phyloP scores from a whole-genome alignment of 2,888 invertebrate species.

The Chorisops tibialis region DNA sequence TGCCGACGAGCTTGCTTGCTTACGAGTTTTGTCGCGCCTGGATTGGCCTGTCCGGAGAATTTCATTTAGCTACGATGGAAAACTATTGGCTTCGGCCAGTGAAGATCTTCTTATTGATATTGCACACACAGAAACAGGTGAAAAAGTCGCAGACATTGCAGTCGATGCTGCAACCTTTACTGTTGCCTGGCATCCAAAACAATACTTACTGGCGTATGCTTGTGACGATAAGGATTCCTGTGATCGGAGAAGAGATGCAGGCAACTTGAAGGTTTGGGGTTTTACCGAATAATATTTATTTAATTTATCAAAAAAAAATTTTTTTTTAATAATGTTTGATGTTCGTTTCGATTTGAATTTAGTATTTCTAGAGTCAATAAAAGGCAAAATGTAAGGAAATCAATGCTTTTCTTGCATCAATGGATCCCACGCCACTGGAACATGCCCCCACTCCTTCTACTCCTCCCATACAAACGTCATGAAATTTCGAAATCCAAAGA shows the following conservation, averaged over 20 bases:
- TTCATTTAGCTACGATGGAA: constrained; percentile 94
- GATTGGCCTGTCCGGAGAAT: constrained; percentile 98
- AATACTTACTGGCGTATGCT: constrained; percentile 89
- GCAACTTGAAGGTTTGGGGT: constrained; percentile 91
- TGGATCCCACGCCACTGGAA: too few relatives aligned
- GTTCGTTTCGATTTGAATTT: too few relatives aligned
- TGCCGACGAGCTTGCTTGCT: constrained; percentile 86
- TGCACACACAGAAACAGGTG: constrained; percentile 84
- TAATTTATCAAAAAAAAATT: not conserved
- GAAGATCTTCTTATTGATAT: constrained; percentile 97
- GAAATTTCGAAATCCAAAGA: too few relatives aligned
- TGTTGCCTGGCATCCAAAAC: constrained; percentile 92
- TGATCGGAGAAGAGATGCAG: constrained; percentile 82
- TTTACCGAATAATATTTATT: constrained; percentile 57
- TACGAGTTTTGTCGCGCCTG: constrained; percentile 85
- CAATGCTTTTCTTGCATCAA: too few relatives aligned
- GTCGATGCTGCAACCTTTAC: constrained; percentile 95
- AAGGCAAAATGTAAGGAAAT: too few relatives aligned
- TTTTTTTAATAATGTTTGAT: too few relatives aligned
- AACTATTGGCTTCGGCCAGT: constrained; percentile 89
- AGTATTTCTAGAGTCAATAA: too few relatives aligned
- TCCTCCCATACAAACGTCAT: too few relatives aligned
- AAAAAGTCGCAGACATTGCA: constrained; percentile 79
- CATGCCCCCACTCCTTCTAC: too few relatives aligned
- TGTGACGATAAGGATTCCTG: constrained; percentile 92